phyloP scores from a whole-genome alignment of 2,113 vertebrate genomes.

The Herpetotheres cachinnans region DNA sequence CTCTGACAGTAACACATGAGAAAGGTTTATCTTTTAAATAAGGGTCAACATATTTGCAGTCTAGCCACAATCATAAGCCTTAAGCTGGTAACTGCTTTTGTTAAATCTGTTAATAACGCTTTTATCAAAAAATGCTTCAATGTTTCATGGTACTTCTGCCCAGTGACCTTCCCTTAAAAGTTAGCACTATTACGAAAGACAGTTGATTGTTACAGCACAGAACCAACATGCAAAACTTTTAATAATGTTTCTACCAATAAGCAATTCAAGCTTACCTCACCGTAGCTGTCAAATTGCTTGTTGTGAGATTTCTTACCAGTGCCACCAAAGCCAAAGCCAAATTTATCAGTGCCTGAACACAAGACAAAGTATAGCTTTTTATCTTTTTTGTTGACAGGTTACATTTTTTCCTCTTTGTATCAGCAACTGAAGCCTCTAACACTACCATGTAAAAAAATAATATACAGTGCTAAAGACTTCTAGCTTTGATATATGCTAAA shows the following conservation, averaged over 20 bases:
- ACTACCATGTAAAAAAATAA: neutral
- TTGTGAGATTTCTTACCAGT: conserved; percentile 98
- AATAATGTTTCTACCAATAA: neutral
- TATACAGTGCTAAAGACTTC: neutral
- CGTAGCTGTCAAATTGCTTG: conserved; percentile 98
- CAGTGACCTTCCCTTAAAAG: neutral
- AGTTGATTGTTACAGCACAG: neutral
- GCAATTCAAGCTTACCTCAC: conserved; percentile 80
- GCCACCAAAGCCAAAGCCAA: conserved; percentile 95
- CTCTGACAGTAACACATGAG: neutral
- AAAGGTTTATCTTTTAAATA: neutral
- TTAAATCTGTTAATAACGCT: neutral
- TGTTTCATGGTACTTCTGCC: neutral
- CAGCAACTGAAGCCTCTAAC: neutral
- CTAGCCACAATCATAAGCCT: neutral
- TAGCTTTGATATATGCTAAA: neutral
- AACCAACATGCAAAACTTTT: neutral
- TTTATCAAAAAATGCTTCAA: neutral
- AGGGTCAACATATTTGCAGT: neutral
- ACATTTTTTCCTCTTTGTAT: neutral
- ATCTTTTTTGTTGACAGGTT: neutral
- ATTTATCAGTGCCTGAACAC: conserved; percentile 90
- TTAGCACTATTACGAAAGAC: neutral
- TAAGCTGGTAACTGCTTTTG: neutral
- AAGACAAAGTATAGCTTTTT: neutral